Evolutionary conservation across 2,113 vertebrate species (phyloP), one percentile per base, ranked within the genome.

Genomic region (Vombatus ursinus): DNA sequence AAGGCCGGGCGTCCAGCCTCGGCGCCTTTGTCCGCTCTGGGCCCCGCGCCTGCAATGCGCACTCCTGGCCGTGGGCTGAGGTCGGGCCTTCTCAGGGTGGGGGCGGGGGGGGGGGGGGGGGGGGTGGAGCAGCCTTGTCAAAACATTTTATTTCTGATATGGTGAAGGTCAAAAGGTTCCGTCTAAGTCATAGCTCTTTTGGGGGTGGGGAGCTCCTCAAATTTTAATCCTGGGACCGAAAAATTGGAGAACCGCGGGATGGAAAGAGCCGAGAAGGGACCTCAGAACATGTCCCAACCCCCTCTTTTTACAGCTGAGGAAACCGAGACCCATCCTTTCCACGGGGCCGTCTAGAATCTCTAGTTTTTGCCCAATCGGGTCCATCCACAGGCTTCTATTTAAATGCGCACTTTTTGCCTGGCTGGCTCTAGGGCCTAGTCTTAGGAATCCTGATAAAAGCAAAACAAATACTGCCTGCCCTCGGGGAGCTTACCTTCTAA

Each of bases 101-200:
- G 37, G 11, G 3, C 3, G 0, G 8, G 11, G 61, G 0, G 0
- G 26, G 0, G n/a, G 47, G 0, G 3, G 84, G n/a, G 44, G 4
- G 19, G 37, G 12, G 19, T 25, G 12, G 10, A 3, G 4, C 3
- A 50, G 31, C 2, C 3, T 14, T 0, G n/a, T 5, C 89, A 8
- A 8, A 7, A 54, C 6, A 4, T 31, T 23, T 47, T 28, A 7
- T 47, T 89, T 95, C 47, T 48, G 93, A 53, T 47, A 26, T 49
- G 25, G n/a, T 89, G 52, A n/a, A 68, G 24, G 25, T 52, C 52
- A 2, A 28, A 57, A 90, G 50, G 52, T 37, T 52, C 52, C 16
- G 3, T 28, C 23, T 49, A 94, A 95, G 52, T 44, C 54, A 48
- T 84, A 19, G 50, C 10, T 52, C 52, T 24, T 84, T 50, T 44